Evolutionary conservation across 2,888 invertebrate species (phyloP), one percentile per base, ranked within the genome.

Genomic region (Poecilus cupreus): DNA sequence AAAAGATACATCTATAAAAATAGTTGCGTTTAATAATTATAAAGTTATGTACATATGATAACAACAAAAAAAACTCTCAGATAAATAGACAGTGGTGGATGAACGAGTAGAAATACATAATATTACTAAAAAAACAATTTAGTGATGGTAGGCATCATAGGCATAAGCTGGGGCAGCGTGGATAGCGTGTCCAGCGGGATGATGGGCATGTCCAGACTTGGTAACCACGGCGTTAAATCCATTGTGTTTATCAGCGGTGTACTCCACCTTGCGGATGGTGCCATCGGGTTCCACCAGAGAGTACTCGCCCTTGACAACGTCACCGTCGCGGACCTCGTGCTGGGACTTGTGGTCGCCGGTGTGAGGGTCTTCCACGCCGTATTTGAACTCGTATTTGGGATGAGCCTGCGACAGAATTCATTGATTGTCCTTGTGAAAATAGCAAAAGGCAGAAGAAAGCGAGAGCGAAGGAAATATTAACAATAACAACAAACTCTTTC

Each of bases 151-250:
- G 76, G 75, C 16, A 80, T 82, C 80, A 20, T 78, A 78, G 26
- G 64, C 68, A 4, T 78, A 78, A 26, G 81, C 64, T 39, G 84
- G 75, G 37, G 82, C 80, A 75, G 82, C 80, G 79, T 82, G 75
- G 79, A 82, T 37, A 60, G 83, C 83, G 51, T 76, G 77, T 83
- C 84, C 22, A 84, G 83, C 16, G 83, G 85, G 82, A 84, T 84
- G 84, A 83, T 84, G 64, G 84, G 84, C 83, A 82, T 84, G 83
- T 83, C 82, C 78, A 72, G 70, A 72, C 13, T 37, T 70, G 70
- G 80, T 80, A 20, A 80, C 80, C 26, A 80, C 80, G 51, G 80
- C 80, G 39, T 80, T 80, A 54, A 80, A 80, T 54, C 80, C 80
- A 18, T 80, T 80, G 80, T 80, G 80, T 13, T 83, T 82, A 72